phyloP scores from a whole-genome alignment of 2,797 vertebrate species.

The Cuniculus paca region DNA sequence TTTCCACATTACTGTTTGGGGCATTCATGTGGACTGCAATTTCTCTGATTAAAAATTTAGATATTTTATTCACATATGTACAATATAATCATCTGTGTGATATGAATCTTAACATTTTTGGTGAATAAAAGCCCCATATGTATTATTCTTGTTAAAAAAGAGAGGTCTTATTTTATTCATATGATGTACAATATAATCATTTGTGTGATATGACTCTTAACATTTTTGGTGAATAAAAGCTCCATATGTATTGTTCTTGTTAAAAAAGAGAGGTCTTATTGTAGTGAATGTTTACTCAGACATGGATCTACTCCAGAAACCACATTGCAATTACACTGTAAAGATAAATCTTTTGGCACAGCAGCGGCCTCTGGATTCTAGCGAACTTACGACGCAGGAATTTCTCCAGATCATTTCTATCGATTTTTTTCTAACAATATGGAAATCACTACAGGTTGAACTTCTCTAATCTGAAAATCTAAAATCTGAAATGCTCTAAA shows the following conservation, averaged over 20 bases:
- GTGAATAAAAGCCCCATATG: background rate
- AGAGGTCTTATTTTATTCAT: background rate
- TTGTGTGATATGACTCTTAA: background rate
- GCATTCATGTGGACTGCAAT: background rate
- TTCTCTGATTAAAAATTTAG: background rate
- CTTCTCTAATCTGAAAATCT: background rate
- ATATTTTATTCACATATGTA: conserved; percentile 21
- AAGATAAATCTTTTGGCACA: background rate
- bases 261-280: background rate
- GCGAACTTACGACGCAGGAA: background rate
- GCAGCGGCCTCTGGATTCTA: background rate
- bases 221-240: conserved; percentile 19
- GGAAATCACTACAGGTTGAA: background rate
- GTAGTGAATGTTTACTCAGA: background rate
- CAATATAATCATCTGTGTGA: background rate
- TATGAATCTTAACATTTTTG: background rate
- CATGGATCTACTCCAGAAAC: background rate
- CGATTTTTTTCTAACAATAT: conserved; percentile 2
- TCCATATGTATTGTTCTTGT: background rate
- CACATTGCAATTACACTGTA: background rate
- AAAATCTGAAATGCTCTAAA: background rate
- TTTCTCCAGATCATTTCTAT: conserved; percentile 1
- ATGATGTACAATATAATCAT: conserved; percentile 17
- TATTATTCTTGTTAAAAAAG: background rate
- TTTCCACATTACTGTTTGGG: background rate